A percentile compares a stretch with the other conserved stretches of the same genome.
phyloP scores from a whole-genome alignment of 2,888 invertebrate genomes.

The Helobdella robusta region DNA sequence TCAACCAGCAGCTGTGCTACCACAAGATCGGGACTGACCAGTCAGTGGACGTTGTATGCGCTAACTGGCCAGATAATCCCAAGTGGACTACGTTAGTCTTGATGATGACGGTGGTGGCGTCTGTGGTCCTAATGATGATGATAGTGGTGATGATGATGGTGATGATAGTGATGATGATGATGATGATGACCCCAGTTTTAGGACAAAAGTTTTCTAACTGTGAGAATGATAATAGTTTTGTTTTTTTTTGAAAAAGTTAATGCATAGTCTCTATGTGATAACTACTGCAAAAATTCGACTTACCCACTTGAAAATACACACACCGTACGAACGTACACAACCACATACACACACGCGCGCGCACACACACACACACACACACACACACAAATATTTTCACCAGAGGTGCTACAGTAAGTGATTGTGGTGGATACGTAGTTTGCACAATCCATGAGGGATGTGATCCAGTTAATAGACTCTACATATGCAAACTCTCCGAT shows the following conservation, averaged over 20 bases:
- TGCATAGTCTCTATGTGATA: no score
- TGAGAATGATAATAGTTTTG: no score
- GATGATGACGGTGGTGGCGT: no score
- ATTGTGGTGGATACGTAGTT: slow-evolving; percentile 81
- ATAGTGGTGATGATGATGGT: neutral
- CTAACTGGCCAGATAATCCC: slow-evolving; percentile 82
- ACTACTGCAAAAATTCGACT: no score
- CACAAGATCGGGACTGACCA: slow-evolving; percentile 76
- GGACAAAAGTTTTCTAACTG: no score
- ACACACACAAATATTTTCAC: no score
- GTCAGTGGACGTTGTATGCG: slow-evolving; percentile 71
- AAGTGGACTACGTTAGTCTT: slow-evolving; percentile 72
- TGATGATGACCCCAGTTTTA: no score
- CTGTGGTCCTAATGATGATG: neutral
- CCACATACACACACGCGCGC: neutral
- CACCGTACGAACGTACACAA: neutral
- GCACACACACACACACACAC: no score
- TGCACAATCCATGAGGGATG: slow-evolving; percentile 76
- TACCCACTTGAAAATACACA: neutral
- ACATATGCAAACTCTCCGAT: slow-evolving; percentile 65
- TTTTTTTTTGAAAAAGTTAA: no score
- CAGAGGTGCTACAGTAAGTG: slow-evolving; percentile 74
- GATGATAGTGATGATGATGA: slow-evolving; percentile 6
- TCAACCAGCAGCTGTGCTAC: slow-evolving; percentile 86
- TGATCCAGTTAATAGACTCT: slow-evolving; percentile 74